A percentile compares a stretch with the other conserved stretches of the same genome.
These are phyloP conservation scores for Ornithoptera alexandrae DNA, from an alignment of 2,888 invertebrate species.

Conservation along the genomic window DNA sequence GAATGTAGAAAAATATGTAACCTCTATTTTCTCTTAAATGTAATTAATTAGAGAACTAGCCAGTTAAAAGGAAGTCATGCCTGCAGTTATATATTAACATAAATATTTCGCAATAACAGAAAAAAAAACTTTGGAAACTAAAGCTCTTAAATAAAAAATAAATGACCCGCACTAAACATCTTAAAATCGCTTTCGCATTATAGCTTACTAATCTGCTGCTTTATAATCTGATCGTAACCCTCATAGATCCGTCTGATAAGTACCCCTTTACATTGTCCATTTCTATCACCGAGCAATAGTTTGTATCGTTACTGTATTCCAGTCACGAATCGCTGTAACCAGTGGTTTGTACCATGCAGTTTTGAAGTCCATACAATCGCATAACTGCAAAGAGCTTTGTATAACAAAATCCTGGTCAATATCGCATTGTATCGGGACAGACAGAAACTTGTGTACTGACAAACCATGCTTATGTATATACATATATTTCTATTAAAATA, in stretches of 20 bases:
- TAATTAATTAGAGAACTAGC: conserved; percentile 5
- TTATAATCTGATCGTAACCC: too few species aligned
- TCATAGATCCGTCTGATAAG: too few species aligned
- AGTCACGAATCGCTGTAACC: too few species aligned
- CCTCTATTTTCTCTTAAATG: conserved; percentile 5
- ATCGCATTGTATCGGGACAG: not conserved
- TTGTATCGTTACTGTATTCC: too few species aligned
- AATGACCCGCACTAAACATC: not conserved
- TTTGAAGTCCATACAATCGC: not conserved
- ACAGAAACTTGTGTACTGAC: too few species aligned
- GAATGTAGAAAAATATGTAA: conserved; percentile 21
- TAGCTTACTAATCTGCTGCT: too few species aligned
- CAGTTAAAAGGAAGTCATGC: not conserved
- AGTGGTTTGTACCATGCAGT: not conserved
- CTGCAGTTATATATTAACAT: not conserved
- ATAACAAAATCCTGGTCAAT: not conserved
- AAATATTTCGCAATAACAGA: not conserved
- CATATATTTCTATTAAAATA: too few species aligned
- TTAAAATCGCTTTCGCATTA: too few species aligned
- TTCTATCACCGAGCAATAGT: too few species aligned
- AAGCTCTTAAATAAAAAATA: not conserved
- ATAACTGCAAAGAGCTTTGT: not conserved
- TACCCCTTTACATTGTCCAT: too few species aligned
- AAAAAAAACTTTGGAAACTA: not conserved
- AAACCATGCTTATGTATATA: too few species aligned